A percentile compares a stretch with the other conserved stretches of the same genome.
These are phyloP conservation scores for Drosophila bipectinata DNA, from an alignment of 1,140 invertebrate genomes.

Conservation along the genomic window DNA sequence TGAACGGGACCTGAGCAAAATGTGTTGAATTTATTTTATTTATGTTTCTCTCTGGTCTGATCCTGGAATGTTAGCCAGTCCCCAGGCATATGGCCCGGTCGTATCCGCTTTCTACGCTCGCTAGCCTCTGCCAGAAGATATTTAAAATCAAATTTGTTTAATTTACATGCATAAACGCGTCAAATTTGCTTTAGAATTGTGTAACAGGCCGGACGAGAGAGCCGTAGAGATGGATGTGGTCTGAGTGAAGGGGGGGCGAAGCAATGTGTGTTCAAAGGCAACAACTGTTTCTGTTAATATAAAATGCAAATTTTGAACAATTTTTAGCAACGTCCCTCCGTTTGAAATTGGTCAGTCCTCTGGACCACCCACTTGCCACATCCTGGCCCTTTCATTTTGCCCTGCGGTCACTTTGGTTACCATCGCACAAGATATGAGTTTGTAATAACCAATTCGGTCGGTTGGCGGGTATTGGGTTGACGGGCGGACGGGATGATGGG, in stretches of 20 bases:
- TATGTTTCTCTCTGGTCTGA: slow-evolving; percentile 23
- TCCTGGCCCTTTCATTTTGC: slow-evolving; percentile 16
- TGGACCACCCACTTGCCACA: slow-evolving; percentile 10
- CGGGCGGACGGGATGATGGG: background rate
- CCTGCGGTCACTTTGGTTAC: slow-evolving; percentile 75
- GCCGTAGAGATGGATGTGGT: slow-evolving; percentile 28
- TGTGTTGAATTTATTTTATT: slow-evolving; percentile 53
- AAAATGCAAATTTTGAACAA: slow-evolving; percentile 79
- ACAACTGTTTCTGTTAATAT: slow-evolving; percentile 83
- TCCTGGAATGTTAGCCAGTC: background rate
- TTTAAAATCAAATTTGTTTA: slow-evolving; percentile 83
- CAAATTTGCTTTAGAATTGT: slow-evolving; percentile 80
- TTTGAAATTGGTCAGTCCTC: slow-evolving; percentile 28
- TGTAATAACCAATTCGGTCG: slow-evolving; percentile 76
- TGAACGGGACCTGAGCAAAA: slow-evolving; percentile 15
- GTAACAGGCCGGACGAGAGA: slow-evolving; percentile 48
- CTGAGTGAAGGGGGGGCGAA: slow-evolving; percentile 6
- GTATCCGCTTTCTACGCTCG: slow-evolving; percentile 22
- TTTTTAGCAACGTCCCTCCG: slow-evolving; percentile 65
- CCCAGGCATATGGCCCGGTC: slow-evolving; percentile 28
- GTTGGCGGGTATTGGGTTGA: slow-evolving; percentile 3
- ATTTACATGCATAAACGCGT: slow-evolving; percentile 82
- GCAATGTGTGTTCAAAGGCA: slow-evolving; percentile 72
- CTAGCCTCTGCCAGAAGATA: slow-evolving; percentile 66
- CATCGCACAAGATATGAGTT: slow-evolving; percentile 74